A percentile compares a stretch with the other conserved stretches of the same genome.
Conservation (phyloP, 2,797 vertebrate species). For the Hippocampus kuda region DNA sequence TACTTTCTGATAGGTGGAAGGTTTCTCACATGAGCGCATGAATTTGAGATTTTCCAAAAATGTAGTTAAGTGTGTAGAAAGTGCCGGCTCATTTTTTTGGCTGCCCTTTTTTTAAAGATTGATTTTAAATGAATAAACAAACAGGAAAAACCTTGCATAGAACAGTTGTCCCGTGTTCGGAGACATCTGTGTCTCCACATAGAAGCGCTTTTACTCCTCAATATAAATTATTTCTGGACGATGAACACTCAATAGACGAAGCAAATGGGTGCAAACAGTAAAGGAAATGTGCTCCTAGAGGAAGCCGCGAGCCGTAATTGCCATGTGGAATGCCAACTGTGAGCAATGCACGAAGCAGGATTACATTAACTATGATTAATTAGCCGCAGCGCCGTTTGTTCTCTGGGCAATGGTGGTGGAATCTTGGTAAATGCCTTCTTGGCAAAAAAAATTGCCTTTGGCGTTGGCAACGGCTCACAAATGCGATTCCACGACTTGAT, state of each 20-base stretch:
- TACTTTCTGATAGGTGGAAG: constrained; percentile 26
- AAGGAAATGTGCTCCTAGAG: constrained; percentile 45
- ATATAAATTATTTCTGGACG: constrained; percentile 49
- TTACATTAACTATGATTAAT: constrained; percentile 69
- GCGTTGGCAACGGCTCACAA: constrained; percentile 60
- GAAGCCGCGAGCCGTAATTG: constrained; percentile 56
- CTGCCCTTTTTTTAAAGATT: constrained; percentile 2
- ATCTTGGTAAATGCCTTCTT: constrained; percentile 62
- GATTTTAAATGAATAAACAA: neutral
- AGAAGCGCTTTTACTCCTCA: constrained; percentile 38
- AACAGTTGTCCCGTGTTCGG: constrained; percentile 19
- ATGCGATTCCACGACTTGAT: constrained; percentile 67
- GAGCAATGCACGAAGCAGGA: constrained; percentile 49
- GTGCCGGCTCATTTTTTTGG: neutral
- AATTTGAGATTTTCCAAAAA: neutral
- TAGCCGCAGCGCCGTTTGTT: constrained; percentile 61
- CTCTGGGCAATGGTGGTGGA: constrained; percentile 61
- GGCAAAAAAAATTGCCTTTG: constrained; percentile 58
- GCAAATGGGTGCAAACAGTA: constrained; percentile 51
- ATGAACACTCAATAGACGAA: constrained; percentile 46
- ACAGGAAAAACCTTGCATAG: constrained; percentile 16
- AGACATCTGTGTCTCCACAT: constrained; percentile 11
- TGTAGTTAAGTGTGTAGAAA: neutral
- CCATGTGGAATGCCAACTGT: constrained; percentile 64
- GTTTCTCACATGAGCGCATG: constrained; percentile 8